Evolutionary conservation across 2,797 vertebrate genomes (phyloP), one percentile per base, ranked within the genome.

Genomic region (Poeciliopsis gracilis): DNA sequence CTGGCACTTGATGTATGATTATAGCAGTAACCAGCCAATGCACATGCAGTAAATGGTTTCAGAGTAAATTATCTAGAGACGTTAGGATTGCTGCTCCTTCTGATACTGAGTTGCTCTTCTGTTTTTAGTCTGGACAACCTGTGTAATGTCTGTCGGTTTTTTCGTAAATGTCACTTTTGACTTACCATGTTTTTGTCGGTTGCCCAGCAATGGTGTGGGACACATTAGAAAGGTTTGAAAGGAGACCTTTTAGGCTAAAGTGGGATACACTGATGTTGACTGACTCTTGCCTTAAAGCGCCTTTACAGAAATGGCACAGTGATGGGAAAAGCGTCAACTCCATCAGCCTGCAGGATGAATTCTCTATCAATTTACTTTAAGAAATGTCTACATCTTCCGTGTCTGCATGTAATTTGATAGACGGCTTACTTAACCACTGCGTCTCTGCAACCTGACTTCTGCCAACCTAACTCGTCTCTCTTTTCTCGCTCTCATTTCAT

Each of bases 351-450:
- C 4, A 3, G 25, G 70, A 91, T 86, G 86, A 93, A 92, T 89
- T 88, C 83, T 86, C 87, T 88, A 82, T 94, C 93, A 89, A 75
- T 85, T 87, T 86, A 0, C 71, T 83, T 93, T 88, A 93, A 79
- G 86, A 78, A 79, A 79, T 67, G 47, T 75, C 74, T 46, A 38
- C 79, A 38, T 90, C 77, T 77, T 79, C 51, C 23, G 73, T 1
- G 51, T 86, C 73, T 77, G 84, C 87, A 82, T 81, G 76, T 78
- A n/a, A 59, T 85, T 82, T 81, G 86, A 91, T 84, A 70, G 86
- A 85, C 51, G 49, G 80, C 80, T 89, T 86, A 53, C 67, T 85
- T 84, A 77, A 73, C 70, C 66, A 45, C 28, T 46, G 85, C 2
- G 63, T 77, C 51, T 78, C 46, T 33, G 2, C 78, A 67, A 82